Conservation (phyloP, 2,797 vertebrate species). For the Falco biarmicus region DNA sequence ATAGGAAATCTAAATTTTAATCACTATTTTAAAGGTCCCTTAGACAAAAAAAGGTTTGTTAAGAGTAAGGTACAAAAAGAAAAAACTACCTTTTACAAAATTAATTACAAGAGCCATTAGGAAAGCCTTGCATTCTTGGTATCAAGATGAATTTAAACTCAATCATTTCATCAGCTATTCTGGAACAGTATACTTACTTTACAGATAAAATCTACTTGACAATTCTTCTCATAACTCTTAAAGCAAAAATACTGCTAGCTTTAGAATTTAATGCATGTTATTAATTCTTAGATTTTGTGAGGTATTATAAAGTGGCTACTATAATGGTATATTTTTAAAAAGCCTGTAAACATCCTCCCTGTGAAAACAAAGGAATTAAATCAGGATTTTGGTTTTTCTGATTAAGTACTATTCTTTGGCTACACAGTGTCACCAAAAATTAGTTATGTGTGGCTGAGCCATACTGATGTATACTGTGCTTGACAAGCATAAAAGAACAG, state of each 20-base stretch:
- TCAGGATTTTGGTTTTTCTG: not conserved
- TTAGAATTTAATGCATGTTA: not conserved
- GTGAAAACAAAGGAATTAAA: not conserved
- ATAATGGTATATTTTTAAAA: not conserved
- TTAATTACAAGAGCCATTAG: not conserved
- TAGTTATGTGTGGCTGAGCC: not conserved
- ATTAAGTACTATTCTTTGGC: not conserved
- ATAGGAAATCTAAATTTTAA: not conserved
- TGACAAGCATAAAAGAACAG: not conserved
- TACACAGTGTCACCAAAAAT: not conserved
- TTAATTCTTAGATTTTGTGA: not conserved
- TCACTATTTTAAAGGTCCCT: not conserved
- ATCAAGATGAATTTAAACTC: not conserved
- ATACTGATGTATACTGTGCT: not conserved
- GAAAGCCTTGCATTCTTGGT: not conserved
- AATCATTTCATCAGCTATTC: not conserved
- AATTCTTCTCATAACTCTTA: not conserved
- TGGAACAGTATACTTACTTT: not conserved
- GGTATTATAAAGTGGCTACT: not conserved
- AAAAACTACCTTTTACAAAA: not conserved
- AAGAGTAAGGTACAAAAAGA: not conserved
- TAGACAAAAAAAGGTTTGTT: not conserved
- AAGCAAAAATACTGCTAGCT: not conserved
- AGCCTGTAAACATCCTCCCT: not conserved
- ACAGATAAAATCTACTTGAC: not conserved